Percentiles rank a stretch among this genome's conserved stretches.
Evolutionary conservation across 1,140 invertebrate species (phyloP).

Genomic region (Episyrphus balteatus): DNA sequence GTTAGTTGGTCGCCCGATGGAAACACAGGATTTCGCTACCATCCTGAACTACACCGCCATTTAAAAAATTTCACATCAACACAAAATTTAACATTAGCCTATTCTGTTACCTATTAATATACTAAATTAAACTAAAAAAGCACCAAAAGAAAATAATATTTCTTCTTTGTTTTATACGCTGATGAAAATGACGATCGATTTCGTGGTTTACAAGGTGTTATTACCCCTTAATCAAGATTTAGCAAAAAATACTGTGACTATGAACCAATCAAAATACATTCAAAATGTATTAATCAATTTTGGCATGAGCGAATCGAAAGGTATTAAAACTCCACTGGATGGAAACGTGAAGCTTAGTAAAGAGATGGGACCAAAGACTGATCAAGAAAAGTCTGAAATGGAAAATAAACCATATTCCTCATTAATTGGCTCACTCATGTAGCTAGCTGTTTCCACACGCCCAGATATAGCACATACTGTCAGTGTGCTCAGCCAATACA

Average conservation of each 20-base stretch:
- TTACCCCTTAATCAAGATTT: too few relatives aligned
- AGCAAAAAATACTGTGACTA: neutral
- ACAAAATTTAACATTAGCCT: too few relatives aligned
- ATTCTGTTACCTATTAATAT: too few relatives aligned
- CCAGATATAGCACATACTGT: slow-evolving; percentile 35
- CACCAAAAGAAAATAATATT: too few relatives aligned
- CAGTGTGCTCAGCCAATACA: slow-evolving; percentile 21
- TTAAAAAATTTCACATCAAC: too few relatives aligned
- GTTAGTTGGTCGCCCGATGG: too few relatives aligned
- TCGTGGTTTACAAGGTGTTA: too few relatives aligned
- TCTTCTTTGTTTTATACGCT: too few relatives aligned
- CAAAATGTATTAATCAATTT: neutral
- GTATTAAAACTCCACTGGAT: neutral
- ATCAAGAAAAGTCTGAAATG: neutral
- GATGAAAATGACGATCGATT: too few relatives aligned
- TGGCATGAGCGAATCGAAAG: neutral
- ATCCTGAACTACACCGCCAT: too few relatives aligned
- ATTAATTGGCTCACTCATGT: slow-evolving; percentile 28
- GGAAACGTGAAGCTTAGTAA: neutral
- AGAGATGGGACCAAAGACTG: neutral
- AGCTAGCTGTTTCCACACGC: slow-evolving; percentile 26
- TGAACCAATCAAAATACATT: neutral
- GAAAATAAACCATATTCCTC: slow-evolving; percentile 4
- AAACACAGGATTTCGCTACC: too few relatives aligned
- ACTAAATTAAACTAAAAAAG: too few relatives aligned